phyloP scores from a whole-genome alignment of 2,113 vertebrate species.

The Coptodon rendalli region DNA sequence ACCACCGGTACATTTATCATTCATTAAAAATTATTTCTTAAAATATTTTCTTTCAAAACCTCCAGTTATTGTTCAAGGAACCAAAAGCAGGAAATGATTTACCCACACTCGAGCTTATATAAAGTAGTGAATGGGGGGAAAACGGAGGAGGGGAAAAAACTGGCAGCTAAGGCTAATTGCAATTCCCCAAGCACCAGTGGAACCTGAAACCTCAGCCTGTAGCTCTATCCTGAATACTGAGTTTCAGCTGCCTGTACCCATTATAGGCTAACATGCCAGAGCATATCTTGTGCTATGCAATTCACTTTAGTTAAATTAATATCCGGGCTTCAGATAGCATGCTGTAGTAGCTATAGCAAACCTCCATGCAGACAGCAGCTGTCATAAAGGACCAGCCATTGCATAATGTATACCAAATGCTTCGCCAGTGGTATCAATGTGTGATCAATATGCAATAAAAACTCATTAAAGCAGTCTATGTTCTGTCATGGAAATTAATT shows the following conservation, averaged over 20 bases:
- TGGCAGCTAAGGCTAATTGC: conserved; percentile 10
- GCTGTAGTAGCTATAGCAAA: conserved; percentile 17
- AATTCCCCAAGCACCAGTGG: conserved; percentile 7
- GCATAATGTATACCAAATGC: conserved; percentile 48
- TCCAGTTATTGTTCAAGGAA: neutral
- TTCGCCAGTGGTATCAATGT: conserved; percentile 58
- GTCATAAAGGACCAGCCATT: conserved; percentile 32
- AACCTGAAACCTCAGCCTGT: conserved; percentile 28
- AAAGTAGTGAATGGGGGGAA: neutral
- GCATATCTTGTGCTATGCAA: conserved; percentile 31
- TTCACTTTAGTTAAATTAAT: conserved; percentile 48
- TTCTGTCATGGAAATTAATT: conserved; percentile 69
- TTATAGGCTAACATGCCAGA: conserved; percentile 49
- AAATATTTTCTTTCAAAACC: neutral
- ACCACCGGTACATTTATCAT: neutral
- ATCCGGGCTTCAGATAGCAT: conserved; percentile 17
- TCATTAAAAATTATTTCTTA: neutral
- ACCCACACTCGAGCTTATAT: neutral
- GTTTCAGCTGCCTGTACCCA: conserved; percentile 50
- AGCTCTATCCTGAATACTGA: conserved; percentile 32
- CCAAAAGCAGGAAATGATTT: neutral
- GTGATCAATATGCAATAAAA: conserved; percentile 75
- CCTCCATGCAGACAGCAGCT: conserved; percentile 31
- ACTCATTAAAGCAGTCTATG: conserved; percentile 67
- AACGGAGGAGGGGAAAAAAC: neutral